Base-by-base conservation (phyloP, 2,113 vertebrate species). In the Rhombomys opimus region DNA sequence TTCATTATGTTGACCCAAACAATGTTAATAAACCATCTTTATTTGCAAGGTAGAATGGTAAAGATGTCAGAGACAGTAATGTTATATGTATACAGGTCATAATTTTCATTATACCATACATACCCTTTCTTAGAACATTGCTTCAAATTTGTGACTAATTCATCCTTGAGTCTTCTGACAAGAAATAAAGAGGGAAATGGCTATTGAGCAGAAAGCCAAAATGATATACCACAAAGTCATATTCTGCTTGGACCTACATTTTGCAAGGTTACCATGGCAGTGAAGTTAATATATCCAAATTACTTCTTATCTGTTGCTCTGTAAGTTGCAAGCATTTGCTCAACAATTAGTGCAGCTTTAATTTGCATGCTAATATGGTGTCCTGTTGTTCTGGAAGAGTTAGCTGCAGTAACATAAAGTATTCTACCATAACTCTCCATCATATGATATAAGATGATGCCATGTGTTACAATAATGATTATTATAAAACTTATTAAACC, bases 401-500 rank as follows among this genome's bases (percentile, higher is more conserved):
- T 94, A 87, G 78, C 75, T 88, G 41, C 54, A 96, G 92, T 93
- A 95, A 93, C 61, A 97, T 97, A 87, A 97, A 97, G 70, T 77
- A 95, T 92, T 95, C 67, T 70, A 89, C 61, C 13, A 89, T 89
- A 95, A 85, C 80, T 57, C 89, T 97, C 81, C 91, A 89, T 95
- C 91, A 94, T 84, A 96, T 96, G 96, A 96, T 96, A 91, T 95
- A 97, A 59, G 63, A 93, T 96, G 96, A 90, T 95, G 93, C 14
- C 93, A 95, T 95, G 92, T 96, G 93, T 93, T 97, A 97, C 81
- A 96, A 95, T 97, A 97, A 96, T 89, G 91, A 95, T 98, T 97
- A 97, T 97, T 97, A 96, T 97, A 97, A 96, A 96, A 95, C 91
- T 95, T 98, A 97, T 97, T 97, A 98, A 97, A 95, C 84, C 75